These are phyloP conservation scores for Fulmarus glacialis DNA, from an alignment of 2,113 vertebrate species.

Conservation along the genomic window DNA sequence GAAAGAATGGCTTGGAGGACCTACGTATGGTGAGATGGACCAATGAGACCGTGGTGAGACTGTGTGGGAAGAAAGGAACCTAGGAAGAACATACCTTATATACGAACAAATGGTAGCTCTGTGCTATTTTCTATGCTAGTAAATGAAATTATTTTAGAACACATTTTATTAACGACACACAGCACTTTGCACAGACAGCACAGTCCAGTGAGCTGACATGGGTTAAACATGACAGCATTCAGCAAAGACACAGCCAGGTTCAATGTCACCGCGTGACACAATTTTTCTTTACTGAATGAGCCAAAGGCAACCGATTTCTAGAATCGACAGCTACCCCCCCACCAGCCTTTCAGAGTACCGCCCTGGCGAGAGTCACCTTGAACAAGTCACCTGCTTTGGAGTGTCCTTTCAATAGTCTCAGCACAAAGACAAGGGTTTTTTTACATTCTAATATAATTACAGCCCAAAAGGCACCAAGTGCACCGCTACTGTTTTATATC, in stretches of 20 bases:
- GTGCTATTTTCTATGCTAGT: background rate
- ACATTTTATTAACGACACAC: background rate
- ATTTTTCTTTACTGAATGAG: background rate
- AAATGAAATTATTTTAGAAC: background rate
- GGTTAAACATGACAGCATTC: background rate
- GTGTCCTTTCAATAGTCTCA: background rate
- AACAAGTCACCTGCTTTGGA: background rate
- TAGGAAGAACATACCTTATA: background rate
- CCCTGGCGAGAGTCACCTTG: background rate
- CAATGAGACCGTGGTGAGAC: fast-evolving
- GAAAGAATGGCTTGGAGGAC: background rate
- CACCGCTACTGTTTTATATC: background rate
- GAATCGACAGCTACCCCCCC: background rate
- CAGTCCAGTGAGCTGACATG: background rate
- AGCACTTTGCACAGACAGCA: background rate
- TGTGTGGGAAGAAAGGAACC: background rate
- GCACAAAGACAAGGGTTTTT: background rate
- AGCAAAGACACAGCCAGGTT: background rate
- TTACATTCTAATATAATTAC: background rate
- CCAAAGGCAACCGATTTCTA: background rate
- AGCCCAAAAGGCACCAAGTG: background rate
- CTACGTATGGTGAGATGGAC: fast-evolving
- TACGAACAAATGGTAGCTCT: background rate
- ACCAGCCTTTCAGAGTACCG: background rate
- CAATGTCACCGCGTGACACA: fast-evolving